These are phyloP conservation scores for Mesaphorura yosii DNA, from an alignment of 1,140 invertebrate species.

Conservation along the genomic window DNA sequence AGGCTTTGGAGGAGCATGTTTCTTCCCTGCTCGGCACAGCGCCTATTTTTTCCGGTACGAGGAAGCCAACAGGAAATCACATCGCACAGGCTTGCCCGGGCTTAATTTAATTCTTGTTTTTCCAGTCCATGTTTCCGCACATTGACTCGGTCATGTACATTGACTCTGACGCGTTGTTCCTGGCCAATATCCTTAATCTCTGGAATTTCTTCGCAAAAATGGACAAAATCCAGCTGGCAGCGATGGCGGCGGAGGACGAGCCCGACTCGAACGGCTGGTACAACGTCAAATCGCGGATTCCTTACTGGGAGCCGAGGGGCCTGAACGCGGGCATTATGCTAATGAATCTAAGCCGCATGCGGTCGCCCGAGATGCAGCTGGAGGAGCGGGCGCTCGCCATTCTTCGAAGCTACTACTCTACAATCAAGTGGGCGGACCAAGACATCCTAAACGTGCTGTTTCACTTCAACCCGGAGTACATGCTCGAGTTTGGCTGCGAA, in stretches of 20 bases:
- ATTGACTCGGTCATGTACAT: slow-evolving; percentile 83
- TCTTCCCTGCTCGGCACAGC: slow-evolving; percentile 82
- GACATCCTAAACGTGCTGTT: background rate
- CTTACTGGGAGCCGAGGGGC: slow-evolving; percentile 79
- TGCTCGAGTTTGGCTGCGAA: background rate
- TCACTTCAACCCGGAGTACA: background rate
- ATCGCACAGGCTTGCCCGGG: too few relatives aligned
- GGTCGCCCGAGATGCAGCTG: background rate
- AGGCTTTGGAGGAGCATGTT: slow-evolving; percentile 76
- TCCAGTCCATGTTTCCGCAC: slow-evolving; percentile 60
- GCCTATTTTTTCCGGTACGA: slow-evolving; percentile 78
- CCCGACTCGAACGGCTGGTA: slow-evolving; percentile 89
- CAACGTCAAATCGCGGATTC: slow-evolving; percentile 86
- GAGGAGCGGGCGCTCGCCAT: background rate
- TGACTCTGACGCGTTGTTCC: slow-evolving; percentile 81
- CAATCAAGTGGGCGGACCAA: background rate
- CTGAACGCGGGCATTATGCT: background rate
- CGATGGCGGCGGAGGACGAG: slow-evolving; percentile 77
- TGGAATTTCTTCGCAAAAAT: slow-evolving; percentile 74
- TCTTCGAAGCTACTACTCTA: background rate
- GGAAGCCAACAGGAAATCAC: too few relatives aligned
- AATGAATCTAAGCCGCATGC: background rate
- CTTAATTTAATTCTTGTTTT: too few relatives aligned
- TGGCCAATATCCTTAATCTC: slow-evolving; percentile 64
- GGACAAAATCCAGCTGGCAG: slow-evolving; percentile 76